Evolutionary conservation across 2,888 invertebrate genomes (phyloP), one percentile per base, ranked within the genome.

Genomic region (Drosophila aldrichi): DNA sequence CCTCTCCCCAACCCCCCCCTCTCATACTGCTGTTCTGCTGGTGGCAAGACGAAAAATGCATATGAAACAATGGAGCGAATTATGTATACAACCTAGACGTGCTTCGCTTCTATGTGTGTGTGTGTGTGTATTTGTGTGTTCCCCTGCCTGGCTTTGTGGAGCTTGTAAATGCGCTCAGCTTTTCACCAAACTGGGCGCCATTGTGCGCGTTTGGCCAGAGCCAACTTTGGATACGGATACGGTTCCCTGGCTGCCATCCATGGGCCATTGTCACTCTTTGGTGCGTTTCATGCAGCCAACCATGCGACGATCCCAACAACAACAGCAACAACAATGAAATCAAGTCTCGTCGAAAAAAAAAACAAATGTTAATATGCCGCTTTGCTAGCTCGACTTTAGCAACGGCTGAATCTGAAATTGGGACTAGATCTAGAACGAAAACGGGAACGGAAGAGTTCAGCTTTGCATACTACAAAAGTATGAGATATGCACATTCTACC

Each of bases 261-360:
- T 71, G 76, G 78, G 63, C 81, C 69, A 81, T 81, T 79, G 81
- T 81, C 81, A 81, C 70, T 81, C 79, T 77, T 57, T 77, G 77
- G 81, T 81, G 81, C 81, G 81, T 81, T 81, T 63, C 81, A 81
- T 78, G 81, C 81, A 81, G 65, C 81, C 70, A 81, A 79, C 67
- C 81, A 81, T 81, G 81, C 77, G 74, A 81, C 70, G 72, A 80
- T 69, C 60, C 74, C 70, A 70, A 75, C 54, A 54, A 54, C 55
- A 52, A 5, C 41, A 55, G n/a, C 34, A 57, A 36, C 36, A 51
- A 77, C 70, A 70, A 74, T 71, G 55, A 59, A 74, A 63, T 73
- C 67, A 66, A 61, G 58, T 71, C 71, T 51, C 51, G 43, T 54
- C 44, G 40, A 67, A 64, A 38, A 54, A 40, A 67, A 69, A 66